phyloP scores from a whole-genome alignment of 23 tunicate genomes.

The Botrylloides violaceus region DNA sequence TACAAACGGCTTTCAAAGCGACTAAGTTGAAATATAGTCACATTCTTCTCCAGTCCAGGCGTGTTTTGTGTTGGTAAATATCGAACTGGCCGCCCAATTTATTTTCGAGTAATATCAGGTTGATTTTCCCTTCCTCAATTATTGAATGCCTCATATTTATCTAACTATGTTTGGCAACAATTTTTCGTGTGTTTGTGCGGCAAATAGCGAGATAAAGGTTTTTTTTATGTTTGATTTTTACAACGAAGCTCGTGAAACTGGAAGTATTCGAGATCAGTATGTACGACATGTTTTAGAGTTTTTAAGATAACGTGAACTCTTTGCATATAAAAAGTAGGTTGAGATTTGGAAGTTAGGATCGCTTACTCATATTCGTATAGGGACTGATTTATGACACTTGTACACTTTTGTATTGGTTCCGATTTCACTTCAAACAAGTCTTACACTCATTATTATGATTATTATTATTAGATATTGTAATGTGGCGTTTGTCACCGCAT shows the following conservation, averaged over 20 bases:
- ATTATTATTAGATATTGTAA: too few relatives aligned
- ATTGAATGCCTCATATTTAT: neutral
- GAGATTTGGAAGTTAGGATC: neutral
- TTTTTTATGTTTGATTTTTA: neutral
- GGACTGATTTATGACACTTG: too few relatives aligned
- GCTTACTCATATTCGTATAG: too few relatives aligned
- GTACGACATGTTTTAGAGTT: neutral
- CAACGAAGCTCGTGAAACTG: neutral
- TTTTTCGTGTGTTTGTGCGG: conserved; percentile 1
- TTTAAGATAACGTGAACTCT: neutral
- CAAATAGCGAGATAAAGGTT: neutral
- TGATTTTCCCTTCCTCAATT: neutral
- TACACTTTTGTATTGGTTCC: too few relatives aligned
- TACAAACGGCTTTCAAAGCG: too few relatives aligned
- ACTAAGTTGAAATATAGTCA: neutral
- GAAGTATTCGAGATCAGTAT: neutral
- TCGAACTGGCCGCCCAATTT: neutral
- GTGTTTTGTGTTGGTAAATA: neutral
- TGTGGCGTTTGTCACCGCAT: too few relatives aligned
- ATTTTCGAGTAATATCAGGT: neutral
- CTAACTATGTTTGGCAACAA: neutral
- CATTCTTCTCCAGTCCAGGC: neutral
- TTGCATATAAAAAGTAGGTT: neutral
- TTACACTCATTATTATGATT: too few relatives aligned
- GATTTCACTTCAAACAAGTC: too few relatives aligned